Evolutionary conservation across 1,140 invertebrate species (phyloP).

Genomic region (Stegodyphus dumicola): DNA sequence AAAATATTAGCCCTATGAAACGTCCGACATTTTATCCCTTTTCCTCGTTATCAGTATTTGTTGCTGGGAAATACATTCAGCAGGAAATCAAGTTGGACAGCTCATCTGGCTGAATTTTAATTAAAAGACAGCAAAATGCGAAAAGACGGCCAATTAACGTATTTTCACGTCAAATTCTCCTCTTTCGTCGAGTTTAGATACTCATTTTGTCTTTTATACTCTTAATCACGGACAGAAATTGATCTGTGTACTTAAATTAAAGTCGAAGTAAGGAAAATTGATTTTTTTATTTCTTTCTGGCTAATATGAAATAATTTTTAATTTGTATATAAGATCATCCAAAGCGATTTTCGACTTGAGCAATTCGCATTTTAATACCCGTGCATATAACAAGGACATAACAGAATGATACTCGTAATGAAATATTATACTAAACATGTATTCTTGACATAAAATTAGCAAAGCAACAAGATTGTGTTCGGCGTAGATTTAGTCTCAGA

Average conservation of each 20-base stretch:
- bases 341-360: too few species aligned
- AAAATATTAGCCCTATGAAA: slow-evolving; percentile 26
- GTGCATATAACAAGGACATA: too few species aligned
- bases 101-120: slow-evolving; percentile 49
- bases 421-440: too few species aligned
- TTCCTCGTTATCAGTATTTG: slow-evolving; percentile 27
- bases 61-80: slow-evolving; percentile 9
- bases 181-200: slow-evolving; percentile 28
- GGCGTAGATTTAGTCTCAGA: too few species aligned
- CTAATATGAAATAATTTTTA: background rate
- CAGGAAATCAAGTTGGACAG: slow-evolving; percentile 35
- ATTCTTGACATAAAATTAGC: too few species aligned
- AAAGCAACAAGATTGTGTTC: too few species aligned
- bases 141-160: slow-evolving; percentile 51
- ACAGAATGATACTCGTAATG: too few species aligned
- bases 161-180: slow-evolving; percentile 44
- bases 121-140: slow-evolving; percentile 54
- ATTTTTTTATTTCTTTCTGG: slow-evolving; percentile 12
- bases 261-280: slow-evolving; percentile 16
- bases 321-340: too few species aligned
- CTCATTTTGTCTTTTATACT: slow-evolving; percentile 46
- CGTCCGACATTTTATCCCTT: slow-evolving; percentile 6
- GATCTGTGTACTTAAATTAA: slow-evolving; percentile 44
- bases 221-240: slow-evolving; percentile 43
- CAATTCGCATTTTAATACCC: too few species aligned